Evolutionary conservation across 2,888 invertebrate species (phyloP), one percentile per base, ranked within the genome.

Genomic region (Helicoverpa assulta): DNA sequence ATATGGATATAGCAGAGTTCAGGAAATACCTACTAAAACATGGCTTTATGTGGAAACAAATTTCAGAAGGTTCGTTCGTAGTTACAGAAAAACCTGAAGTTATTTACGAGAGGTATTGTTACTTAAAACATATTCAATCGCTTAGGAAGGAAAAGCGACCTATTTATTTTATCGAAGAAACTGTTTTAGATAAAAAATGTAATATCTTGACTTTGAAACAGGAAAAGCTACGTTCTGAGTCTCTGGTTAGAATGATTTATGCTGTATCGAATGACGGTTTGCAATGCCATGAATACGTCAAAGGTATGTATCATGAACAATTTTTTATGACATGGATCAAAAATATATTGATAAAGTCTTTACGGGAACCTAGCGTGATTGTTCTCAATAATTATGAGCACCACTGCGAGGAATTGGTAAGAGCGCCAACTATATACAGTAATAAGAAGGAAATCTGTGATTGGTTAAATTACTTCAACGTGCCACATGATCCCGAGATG

Each of bases 21-120:
- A 80, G 88, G 50, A 89, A 84, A 68, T 64, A 83, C 6, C 81
- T 91, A 0, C 53, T 80, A 0, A 86, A 86, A 69, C 79, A 87
- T 71, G 89, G 83, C 0, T 92, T 88, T 59, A 73, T 87, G 12
- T 90, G 89, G 90, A 81, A 85, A 55, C 80, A 76, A 12, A 50
- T 85, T 5, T 10, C 37, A 0, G 5, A 47, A 0, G 52, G 67
- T 0, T 10, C 18, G 4, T 77, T 77, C n/a, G 85, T 86, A 0
- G 78, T 92, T 2, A 78, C 89, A 0, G 92, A 92, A 65, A 85
- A 83, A 12, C 91, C 91, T 0, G 18, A 58, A 6, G 73, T 89
- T 3, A 80, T 78, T 1, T 88, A 85, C 2, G 90, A 91, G 65
- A 86, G 91, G 16, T 80, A 85, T 29, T 73, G 66, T 8, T 92